Percentiles rank a stretch among this genome's conserved stretches.
Evolutionary conservation across 2,797 vertebrate genomes (phyloP).

Genomic region (Lacerta agilis): DNA sequence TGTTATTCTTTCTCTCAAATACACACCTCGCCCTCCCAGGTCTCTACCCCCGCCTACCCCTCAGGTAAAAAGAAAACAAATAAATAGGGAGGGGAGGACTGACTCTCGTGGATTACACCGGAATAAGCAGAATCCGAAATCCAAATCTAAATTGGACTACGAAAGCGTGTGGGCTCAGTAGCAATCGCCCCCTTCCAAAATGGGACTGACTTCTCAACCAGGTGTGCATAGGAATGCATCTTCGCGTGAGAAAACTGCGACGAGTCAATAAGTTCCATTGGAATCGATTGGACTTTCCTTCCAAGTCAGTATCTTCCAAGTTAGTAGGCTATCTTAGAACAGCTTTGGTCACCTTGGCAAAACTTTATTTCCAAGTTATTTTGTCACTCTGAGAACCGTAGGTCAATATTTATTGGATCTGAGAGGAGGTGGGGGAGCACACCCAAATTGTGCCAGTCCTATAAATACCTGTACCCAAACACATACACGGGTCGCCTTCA

Average conservation of each 20-base stretch:
- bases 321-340: too few relatives aligned
- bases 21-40: background rate
- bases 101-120: background rate
- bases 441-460: background rate
- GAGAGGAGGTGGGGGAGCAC: too few relatives aligned
- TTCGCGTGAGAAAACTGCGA: too few relatives aligned
- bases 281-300: background rate
- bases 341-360: background rate
- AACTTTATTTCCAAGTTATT: background rate
- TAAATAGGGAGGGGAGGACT: too few relatives aligned
- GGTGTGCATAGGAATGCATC: too few relatives aligned
- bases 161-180: background rate
- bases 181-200: background rate
- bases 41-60: background rate
- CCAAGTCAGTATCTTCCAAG: too few relatives aligned
- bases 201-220: background rate
- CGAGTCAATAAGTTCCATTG: background rate
- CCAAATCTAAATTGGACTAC: background rate
- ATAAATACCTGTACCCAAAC: too few relatives aligned
- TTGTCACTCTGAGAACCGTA: background rate
- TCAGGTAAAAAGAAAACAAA: too few relatives aligned
- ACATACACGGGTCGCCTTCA: too few relatives aligned
- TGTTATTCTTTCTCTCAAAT: background rate
- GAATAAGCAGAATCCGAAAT: too few relatives aligned
- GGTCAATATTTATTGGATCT: background rate